Percentiles rank a stretch among this genome's conserved stretches.
phyloP scores from a whole-genome alignment of 2,113 vertebrate species.

The Eudyptes chrysolophus region DNA sequence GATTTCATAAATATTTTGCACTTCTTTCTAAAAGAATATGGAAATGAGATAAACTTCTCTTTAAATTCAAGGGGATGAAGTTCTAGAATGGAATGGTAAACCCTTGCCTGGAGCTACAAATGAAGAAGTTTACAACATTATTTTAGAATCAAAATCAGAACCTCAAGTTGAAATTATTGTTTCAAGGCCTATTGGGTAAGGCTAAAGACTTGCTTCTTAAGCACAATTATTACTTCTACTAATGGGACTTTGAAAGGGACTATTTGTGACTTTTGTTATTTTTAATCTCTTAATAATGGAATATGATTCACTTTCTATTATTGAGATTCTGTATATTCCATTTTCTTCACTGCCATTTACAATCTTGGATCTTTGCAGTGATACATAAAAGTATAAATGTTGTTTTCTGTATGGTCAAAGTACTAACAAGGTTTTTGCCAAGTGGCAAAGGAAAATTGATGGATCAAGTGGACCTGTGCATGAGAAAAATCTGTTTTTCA shows the following conservation, averaged over 20 bases:
- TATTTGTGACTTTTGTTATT: not conserved
- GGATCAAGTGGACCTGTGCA: not conserved
- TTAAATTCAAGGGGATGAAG: conserved; percentile 92
- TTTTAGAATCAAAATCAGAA: conserved; percentile 98
- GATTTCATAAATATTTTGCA: conserved; percentile 57
- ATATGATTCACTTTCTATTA: not conserved
- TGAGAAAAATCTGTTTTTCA: not conserved
- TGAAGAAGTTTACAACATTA: conserved; percentile 99
- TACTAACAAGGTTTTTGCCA: not conserved
- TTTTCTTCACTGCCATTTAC: not conserved
- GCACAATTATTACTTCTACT: conserved; percentile 50
- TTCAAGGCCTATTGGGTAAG: conserved; percentile 98
- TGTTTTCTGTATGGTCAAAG: not conserved
- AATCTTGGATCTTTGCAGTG: not conserved
- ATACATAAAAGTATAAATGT: not conserved
- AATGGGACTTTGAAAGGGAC: conserved; percentile 24
- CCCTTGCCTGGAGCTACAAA: conserved; percentile 97
- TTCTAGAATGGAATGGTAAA: conserved; percentile 98
- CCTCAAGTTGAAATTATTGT: conserved; percentile 99
- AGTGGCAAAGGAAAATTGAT: not conserved
- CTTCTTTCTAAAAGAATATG: conserved; percentile 28
- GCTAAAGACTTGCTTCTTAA: conserved; percentile 69
- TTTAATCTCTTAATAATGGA: not conserved
- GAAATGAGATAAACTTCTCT: conserved; percentile 70
- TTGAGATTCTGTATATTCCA: not conserved